Evolutionary conservation across 2,797 vertebrate species (phyloP), one percentile per base, ranked within the genome.

Genomic region (Sylvilagus floridanus): DNA sequence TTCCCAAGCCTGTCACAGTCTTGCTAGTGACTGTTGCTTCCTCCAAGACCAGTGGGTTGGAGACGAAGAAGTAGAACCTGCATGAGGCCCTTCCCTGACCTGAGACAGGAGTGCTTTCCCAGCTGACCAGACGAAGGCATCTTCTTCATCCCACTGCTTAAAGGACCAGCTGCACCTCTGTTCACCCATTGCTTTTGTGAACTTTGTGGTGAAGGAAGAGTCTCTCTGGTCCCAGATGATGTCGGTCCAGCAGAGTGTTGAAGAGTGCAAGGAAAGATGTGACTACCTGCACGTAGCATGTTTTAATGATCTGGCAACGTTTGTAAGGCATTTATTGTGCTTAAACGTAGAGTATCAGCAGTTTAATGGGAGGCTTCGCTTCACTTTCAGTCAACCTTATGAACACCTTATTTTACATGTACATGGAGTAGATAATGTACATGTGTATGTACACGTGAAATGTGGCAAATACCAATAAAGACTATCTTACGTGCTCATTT

Each of bases 381-480:
- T 90, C 26, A 73, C 19, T 88, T 77, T 79, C 65, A 65, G 4
- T 65, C 37, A 73, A 42, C 66, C 71, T 66, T 85, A 71, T 88
- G 16, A 16, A 71, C 22, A 72, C 68, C 21, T 11, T 82, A 57
- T 52, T 54, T 21, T 60, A 54, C 57, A 66, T 82, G n/a, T 77
- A 22, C 16, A 72, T 35, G 32, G 4, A 9, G 11, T 26, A 14
- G 37, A 28, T 16, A 32, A 50, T 28, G 9, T 8, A 35, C 5
- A 13, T 0, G 16, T 14, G 11, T 57, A 8, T 30, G 22, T 42
- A 68, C 72, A 75, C 93, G 24, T 85, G 73, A 87, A 84, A 78
- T 21, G 30, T 92, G 42, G 14, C 81, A 76, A 68, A 90, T 96
- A 88, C 60, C 24, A 96, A 76, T 94, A 75, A 88, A 94, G 85